phyloP scores from a whole-genome alignment of 2,888 invertebrate species.

The Lacanobia oleracea region DNA sequence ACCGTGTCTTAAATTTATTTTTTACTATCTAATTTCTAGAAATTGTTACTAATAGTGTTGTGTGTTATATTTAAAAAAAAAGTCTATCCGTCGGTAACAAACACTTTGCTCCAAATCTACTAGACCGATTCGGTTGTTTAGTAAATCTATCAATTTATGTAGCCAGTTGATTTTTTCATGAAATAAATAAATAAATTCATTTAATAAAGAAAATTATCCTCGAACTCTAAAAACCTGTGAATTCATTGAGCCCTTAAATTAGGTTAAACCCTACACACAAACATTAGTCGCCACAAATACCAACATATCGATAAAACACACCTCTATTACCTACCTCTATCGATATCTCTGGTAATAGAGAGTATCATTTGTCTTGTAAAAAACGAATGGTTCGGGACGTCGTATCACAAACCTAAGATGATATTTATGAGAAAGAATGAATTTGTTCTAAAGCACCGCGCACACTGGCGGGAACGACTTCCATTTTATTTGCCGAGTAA shows the following conservation, averaged over 20 bases:
- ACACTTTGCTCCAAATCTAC: too few species aligned
- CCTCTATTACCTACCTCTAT: constrained; percentile 25
- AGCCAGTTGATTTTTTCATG: too few species aligned
- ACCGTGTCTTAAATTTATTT: too few species aligned
- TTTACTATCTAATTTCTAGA: too few species aligned
- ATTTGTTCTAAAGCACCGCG: constrained; percentile 15
- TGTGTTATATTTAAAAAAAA: too few species aligned
- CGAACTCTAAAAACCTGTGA: too few species aligned
- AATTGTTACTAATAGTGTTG: too few species aligned
- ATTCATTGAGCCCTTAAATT: neutral
- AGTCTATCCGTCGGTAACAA: too few species aligned
- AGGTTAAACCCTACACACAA: neutral
- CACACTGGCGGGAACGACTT: constrained; percentile 38
- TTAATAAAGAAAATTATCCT: too few species aligned
- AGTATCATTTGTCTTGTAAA: constrained; percentile 59
- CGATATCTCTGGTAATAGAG: constrained; percentile 43
- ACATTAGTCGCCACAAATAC: constrained; percentile 24
- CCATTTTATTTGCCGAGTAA: constrained; percentile 25
- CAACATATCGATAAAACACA: constrained; percentile 32
- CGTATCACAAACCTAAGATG: constrained; percentile 46
- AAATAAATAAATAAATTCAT: too few species aligned
- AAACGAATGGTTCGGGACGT: constrained; percentile 44
- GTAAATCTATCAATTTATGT: too few species aligned
- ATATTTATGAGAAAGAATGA: constrained; percentile 58
- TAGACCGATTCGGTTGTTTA: too few species aligned